Evolutionary conservation across 2,888 invertebrate species (phyloP), one percentile per base, ranked within the genome.

Genomic region (Subacronicta megacephala): DNA sequence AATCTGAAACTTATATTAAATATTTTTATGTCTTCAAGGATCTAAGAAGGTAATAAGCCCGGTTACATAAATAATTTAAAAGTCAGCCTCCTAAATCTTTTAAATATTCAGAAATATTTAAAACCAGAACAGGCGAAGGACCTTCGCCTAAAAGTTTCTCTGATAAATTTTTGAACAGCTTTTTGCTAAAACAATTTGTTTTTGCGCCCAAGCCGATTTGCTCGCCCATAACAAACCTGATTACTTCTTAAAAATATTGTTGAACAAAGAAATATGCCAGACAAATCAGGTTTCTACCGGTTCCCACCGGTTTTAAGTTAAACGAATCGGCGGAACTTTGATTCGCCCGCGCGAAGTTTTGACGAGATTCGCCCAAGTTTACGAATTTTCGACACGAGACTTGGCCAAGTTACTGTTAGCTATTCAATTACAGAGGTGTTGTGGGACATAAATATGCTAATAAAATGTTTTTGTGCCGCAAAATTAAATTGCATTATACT

Each of bases 241-340:
- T 84, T 81, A 82, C 77, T 54, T 56, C 60, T 59, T 69, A 66
- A 73, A 75, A 80, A 81, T 80, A 77, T 75, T 77, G 76, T 78
- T 75, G 72, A 80, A 75, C 81, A 79, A 76, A 72, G 69, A 75
- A 80, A 81, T 78, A 68, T 77, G 57, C 68, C 66, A 75, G 75
- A 68, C 71, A 66, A 75, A 75, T 75, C 72, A 59, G 64, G 66
- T 77, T 74, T 74, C 56, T 75, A 80, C 80, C 74, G 60, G 69
- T 62, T 78, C 53, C 61, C 68, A 63, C 69, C 55, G 74, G 72
- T 69, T 52, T 64, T 53, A 49, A 74, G 70, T 70, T 71, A 71
- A 77, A 77, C 73, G 72, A 81, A 77, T 79, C 58, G 79, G 64
- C 61, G 65, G 64, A 80, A 81, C 76, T 81, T 76, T 75, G 73